A percentile compares a stretch with the other conserved stretches of the same genome.
Evolutionary conservation across 2,113 vertebrate species (phyloP).

Genomic region (Nothobranchius kuhntae): DNA sequence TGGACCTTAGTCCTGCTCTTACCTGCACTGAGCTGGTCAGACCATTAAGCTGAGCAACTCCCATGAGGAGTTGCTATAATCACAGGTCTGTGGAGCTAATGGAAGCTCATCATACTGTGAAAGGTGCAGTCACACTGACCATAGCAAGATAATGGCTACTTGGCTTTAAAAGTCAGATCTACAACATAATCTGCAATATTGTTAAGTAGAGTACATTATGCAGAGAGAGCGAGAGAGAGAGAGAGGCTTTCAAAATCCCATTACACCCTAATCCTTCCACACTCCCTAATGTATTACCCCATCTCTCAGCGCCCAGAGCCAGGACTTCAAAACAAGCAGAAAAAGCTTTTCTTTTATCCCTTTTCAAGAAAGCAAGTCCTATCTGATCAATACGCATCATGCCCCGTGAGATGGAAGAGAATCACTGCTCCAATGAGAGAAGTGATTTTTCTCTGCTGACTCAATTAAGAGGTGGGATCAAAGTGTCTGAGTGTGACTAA

Average conservation of each 20-base stretch:
- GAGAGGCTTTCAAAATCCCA: constrained; percentile 84
- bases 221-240: constrained; percentile 65
- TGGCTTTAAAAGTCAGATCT: constrained; percentile 83
- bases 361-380: constrained; percentile 75
- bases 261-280: constrained; percentile 82
- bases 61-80: constrained; percentile 75
- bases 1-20: constrained; percentile 64
- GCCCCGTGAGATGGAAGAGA: constrained; percentile 65
- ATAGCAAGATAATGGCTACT: constrained; percentile 81
- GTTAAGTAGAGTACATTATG: constrained; percentile 83
- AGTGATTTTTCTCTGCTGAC: constrained; percentile 63
- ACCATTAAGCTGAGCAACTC: constrained; percentile 70
- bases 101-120: constrained; percentile 76
- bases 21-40: constrained; percentile 65
- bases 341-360: constrained; percentile 79
- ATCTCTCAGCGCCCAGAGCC: constrained; percentile 66
- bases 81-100: constrained; percentile 77
- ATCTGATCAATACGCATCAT: constrained; percentile 75
- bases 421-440: constrained; percentile 44
- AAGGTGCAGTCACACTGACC: constrained; percentile 76
- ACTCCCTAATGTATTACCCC: constrained; percentile 83
- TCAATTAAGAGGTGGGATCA: constrained; percentile 61
- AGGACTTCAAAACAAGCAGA: constrained; percentile 79
- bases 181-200: constrained; percentile 84
- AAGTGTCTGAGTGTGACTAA: constrained; percentile 38